These are phyloP conservation scores for Xiphophorus couchianus DNA, from an alignment of 2,113 vertebrate genomes.

Conservation along the genomic window DNA sequence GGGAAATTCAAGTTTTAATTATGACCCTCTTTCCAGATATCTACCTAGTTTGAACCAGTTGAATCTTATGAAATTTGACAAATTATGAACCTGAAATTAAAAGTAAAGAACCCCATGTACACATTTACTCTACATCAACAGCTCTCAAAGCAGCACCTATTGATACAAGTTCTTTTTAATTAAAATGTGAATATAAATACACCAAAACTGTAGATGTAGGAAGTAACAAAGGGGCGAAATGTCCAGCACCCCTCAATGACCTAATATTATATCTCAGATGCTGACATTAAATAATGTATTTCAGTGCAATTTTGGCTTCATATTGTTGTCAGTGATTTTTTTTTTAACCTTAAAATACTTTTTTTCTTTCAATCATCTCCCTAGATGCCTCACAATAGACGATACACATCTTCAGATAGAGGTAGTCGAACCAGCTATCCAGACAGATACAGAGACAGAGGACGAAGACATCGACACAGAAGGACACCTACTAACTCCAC, in stretches of 20 bases:
- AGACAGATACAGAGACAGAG: conserved; percentile 87
- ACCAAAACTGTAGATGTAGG: not conserved
- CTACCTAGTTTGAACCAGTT: no score
- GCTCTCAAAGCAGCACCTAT: no score
- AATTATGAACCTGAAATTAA: no score
- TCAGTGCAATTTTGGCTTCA: not conserved
- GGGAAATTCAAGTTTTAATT: no score
- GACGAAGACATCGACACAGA: conserved; percentile 87
- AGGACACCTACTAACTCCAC: conserved; percentile 89
- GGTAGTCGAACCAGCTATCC: conserved; percentile 93
- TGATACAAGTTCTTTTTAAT: no score
- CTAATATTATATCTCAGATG: not conserved
- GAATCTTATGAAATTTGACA: no score
- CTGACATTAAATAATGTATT: not conserved
- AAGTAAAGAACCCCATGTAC: no score
- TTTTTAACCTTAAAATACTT: not conserved
- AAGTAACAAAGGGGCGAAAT: not conserved
- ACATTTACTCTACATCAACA: no score
- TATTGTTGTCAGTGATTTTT: not conserved
- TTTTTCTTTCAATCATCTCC: not conserved
- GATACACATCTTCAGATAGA: conserved; percentile 92
- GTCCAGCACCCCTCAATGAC: not conserved
- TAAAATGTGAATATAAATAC: not conserved
- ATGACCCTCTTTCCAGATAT: no score
- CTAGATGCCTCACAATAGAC: conserved; percentile 94